phyloP scores from a whole-genome alignment of 2,888 invertebrate genomes.

The Acleris literana region DNA sequence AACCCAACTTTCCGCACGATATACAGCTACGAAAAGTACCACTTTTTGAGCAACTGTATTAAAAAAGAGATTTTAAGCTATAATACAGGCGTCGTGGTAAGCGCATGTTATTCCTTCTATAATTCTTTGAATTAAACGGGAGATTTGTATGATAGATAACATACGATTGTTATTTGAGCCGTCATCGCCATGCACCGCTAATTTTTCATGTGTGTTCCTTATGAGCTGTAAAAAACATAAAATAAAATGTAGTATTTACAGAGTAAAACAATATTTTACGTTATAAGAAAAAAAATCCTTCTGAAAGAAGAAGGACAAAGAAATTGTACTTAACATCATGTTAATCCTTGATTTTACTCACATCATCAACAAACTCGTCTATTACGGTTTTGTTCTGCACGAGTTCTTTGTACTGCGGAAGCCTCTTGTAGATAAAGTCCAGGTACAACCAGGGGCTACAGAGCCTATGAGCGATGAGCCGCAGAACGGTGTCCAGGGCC shows the following conservation, averaged over 20 bases:
- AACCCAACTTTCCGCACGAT: too few species aligned
- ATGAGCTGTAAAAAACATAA: not conserved
- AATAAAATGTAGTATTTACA: not conserved
- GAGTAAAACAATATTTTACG: too few species aligned
- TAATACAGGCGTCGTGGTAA: too few species aligned
- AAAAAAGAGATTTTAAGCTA: too few species aligned
- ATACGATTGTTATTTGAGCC: not conserved
- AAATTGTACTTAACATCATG: too few species aligned
- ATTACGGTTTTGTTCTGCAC: not conserved
- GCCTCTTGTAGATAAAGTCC: not conserved
- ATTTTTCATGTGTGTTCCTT: not conserved
- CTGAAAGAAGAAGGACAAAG: too few species aligned
- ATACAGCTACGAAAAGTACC: too few species aligned
- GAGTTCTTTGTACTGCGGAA: not conserved
- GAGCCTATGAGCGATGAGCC: not conserved
- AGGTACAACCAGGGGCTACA: constrained; percentile 4
- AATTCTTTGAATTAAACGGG: not conserved
- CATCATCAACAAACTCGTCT: constrained; percentile 5
- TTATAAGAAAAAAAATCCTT: too few species aligned
- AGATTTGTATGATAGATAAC: not conserved
- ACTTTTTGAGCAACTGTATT: too few species aligned
- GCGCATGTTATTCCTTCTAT: too few species aligned
- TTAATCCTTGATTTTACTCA: not conserved
- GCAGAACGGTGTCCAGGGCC: not conserved
- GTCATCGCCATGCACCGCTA: not conserved